These are phyloP conservation scores for Drosophila santomea DNA, from an alignment of 1,140 invertebrate genomes.

Conservation along the genomic window DNA sequence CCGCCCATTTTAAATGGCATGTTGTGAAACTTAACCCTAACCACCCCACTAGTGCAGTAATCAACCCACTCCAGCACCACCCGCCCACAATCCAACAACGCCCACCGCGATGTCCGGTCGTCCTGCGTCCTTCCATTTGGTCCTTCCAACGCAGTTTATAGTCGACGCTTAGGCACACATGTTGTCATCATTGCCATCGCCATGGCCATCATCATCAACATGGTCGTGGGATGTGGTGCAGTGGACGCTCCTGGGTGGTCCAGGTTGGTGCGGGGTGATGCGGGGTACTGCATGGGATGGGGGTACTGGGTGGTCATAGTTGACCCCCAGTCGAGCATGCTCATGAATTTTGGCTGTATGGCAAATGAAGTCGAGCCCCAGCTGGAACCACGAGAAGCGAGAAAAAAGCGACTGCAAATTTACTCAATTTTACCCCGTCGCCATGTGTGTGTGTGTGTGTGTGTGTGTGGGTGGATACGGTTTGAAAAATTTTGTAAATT, in stretches of 20 bases:
- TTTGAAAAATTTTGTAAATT: constrained; percentile 61
- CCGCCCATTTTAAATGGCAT: constrained; percentile 17
- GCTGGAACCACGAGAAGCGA: constrained; percentile 41
- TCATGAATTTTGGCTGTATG: constrained; percentile 71
- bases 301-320: constrained; percentile 24
- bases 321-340: constrained; percentile 52
- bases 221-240: constrained; percentile 17
- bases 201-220: constrained; percentile 49
- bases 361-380: constrained; percentile 61
- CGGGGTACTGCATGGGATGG: background rate
- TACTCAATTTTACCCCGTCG: constrained; percentile 42
- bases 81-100: constrained; percentile 2
- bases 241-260: background rate
- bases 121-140: constrained; percentile 1
- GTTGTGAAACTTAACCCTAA: constrained; percentile 36
- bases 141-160: constrained; percentile 59
- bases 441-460: constrained; percentile 21
- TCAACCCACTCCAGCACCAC: constrained; percentile 24
- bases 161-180: constrained; percentile 67
- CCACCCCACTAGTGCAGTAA: constrained; percentile 23
- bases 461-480: background rate
- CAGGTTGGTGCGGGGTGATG: background rate
- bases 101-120: constrained; percentile 9
- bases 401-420: constrained; percentile 55
- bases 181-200: constrained; percentile 62